Evolutionary conservation across 2,888 invertebrate species (phyloP).

Genomic region (Nymphalis urticae): DNA sequence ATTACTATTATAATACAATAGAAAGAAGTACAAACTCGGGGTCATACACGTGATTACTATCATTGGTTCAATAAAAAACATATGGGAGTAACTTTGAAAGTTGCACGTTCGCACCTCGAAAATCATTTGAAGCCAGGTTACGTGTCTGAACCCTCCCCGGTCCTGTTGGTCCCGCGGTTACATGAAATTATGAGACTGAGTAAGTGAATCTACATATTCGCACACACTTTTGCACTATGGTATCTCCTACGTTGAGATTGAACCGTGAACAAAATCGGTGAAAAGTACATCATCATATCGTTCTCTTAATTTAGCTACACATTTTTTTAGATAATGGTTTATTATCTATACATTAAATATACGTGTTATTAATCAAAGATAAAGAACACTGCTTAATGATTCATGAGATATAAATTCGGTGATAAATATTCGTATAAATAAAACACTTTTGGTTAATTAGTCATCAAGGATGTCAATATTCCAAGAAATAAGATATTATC

Average conservation of each 20-base stretch:
- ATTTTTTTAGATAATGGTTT: background rate
- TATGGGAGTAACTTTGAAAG: no score
- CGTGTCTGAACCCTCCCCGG: background rate
- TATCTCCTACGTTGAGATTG: no score
- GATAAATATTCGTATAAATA: background rate
- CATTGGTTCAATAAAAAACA: no score
- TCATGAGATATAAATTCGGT: slow-evolving; percentile 11
- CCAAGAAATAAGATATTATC: slow-evolving; percentile 12
- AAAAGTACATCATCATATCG: background rate
- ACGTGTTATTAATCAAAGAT: slow-evolving; percentile 18
- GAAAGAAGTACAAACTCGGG: no score
- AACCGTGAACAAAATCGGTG: background rate
- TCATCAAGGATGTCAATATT: slow-evolving; percentile 15
- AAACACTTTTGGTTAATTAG: slow-evolving; percentile 3
- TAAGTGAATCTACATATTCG: no score
- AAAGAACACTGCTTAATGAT: slow-evolving; percentile 12
- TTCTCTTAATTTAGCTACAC: background rate
- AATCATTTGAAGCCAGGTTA: no score
- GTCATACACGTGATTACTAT: no score
- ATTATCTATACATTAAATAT: background rate
- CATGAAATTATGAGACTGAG: background rate
- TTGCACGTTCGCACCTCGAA: no score
- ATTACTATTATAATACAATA: no score
- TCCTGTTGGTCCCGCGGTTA: no score
- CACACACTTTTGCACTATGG: no score